phyloP scores from a whole-genome alignment of 2,888 invertebrate species.

The Monopis laevigella region DNA sequence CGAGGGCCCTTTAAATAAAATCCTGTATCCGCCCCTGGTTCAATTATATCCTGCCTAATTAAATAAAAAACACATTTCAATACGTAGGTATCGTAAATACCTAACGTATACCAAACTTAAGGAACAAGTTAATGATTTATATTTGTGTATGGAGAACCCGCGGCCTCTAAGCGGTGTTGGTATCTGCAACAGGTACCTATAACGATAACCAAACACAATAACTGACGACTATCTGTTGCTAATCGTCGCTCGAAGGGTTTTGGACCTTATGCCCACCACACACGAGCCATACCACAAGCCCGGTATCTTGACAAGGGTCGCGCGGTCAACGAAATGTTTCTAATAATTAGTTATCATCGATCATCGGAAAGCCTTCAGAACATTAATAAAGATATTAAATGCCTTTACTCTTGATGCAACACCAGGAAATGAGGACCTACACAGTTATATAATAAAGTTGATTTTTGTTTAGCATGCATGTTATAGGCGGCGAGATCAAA shows the following conservation, averaged over 20 bases:
- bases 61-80: too few relatives aligned
- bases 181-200: slow-evolving; percentile 29
- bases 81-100: too few relatives aligned
- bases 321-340: slow-evolving; percentile 56
- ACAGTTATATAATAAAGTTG: slow-evolving; percentile 15
- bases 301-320: slow-evolving; percentile 28
- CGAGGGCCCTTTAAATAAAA: too few relatives aligned
- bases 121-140: too few relatives aligned
- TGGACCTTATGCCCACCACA: neutral
- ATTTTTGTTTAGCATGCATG: slow-evolving; percentile 14
- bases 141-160: too few relatives aligned
- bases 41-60: too few relatives aligned
- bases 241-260: slow-evolving; percentile 12
- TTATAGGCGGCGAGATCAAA: slow-evolving; percentile 17
- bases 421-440: neutral
- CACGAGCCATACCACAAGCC: neutral
- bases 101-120: too few relatives aligned
- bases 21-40: too few relatives aligned
- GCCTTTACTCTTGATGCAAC: slow-evolving; percentile 29
- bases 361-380: slow-evolving; percentile 47
- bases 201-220: slow-evolving; percentile 62
- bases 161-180: too few relatives aligned
- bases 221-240: slow-evolving; percentile 47
- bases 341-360: slow-evolving; percentile 63
- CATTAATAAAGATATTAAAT: slow-evolving; percentile 62